phyloP scores from a whole-genome alignment of 2,797 vertebrate genomes.

The Anas acuta region DNA sequence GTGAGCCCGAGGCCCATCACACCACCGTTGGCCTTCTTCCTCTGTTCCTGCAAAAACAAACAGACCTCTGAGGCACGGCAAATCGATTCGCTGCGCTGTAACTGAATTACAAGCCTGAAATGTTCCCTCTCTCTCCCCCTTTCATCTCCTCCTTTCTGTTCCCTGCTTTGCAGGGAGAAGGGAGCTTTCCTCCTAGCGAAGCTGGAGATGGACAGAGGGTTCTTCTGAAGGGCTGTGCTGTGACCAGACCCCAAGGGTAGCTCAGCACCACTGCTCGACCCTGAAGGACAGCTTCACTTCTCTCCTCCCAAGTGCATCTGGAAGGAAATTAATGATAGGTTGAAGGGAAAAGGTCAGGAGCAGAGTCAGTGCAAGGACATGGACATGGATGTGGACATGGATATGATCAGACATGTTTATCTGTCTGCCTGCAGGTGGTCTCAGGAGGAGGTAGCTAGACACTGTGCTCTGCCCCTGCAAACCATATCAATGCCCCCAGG shows the following conservation, averaged over 20 bases:
- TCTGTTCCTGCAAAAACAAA: conserved; percentile 38
- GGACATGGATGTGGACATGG: not conserved
- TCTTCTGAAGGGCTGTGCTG: not conserved
- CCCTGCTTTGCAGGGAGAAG: not conserved
- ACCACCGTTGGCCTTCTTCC: not conserved
- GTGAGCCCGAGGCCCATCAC: accelerated
- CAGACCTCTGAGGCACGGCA: conserved; percentile 15
- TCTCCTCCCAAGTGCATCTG: not conserved
- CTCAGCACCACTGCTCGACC: not conserved
- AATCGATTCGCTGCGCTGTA: conserved; percentile 48
- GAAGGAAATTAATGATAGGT: not conserved
- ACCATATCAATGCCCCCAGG: accelerated
- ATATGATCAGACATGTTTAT: not conserved
- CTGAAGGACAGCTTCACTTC: not conserved
- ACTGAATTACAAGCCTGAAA: conserved; percentile 70
- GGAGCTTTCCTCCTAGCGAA: not conserved
- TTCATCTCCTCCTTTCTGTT: conserved; percentile 46
- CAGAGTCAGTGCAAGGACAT: not conserved
- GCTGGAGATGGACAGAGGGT: not conserved
- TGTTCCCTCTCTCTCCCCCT: conserved; percentile 13
- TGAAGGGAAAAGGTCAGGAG: not conserved
- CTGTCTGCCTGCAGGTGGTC: not conserved
- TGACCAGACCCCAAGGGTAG: not conserved
- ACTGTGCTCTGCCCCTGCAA: not conserved
- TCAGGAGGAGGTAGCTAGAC: not conserved